Conservation (phyloP, 2,113 vertebrate species). For the Jacana jacana region DNA sequence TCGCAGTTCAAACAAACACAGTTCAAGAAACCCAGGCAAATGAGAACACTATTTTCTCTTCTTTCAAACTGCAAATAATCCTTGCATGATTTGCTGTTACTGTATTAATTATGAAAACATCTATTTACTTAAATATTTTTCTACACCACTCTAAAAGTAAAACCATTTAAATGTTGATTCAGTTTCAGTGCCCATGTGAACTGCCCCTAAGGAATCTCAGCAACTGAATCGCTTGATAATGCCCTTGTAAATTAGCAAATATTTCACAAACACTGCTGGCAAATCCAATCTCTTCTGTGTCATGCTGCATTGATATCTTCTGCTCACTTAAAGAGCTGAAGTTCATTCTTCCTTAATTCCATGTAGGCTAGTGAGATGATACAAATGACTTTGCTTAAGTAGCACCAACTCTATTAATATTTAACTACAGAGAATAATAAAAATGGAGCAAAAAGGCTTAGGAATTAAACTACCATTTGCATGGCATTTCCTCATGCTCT, state of each 20-base stretch:
- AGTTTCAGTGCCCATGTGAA: slow-evolving; percentile 33
- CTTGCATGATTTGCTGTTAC: slow-evolving; percentile 22
- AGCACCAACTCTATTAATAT: slow-evolving; percentile 44
- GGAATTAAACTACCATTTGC: not conserved
- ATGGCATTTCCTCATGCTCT: not conserved
- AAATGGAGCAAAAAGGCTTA: slow-evolving; percentile 12
- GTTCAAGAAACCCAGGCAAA: not conserved
- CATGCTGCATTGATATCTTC: slow-evolving; percentile 28
- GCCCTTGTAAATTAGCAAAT: slow-evolving; percentile 58
- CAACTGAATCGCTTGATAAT: slow-evolving; percentile 46
- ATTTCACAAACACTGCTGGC: slow-evolving; percentile 27
- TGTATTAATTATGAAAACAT: slow-evolving; percentile 64
- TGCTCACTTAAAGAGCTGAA: slow-evolving; percentile 35
- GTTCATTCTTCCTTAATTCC: slow-evolving; percentile 34
- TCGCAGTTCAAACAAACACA: not conserved
- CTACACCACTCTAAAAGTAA: slow-evolving; percentile 51
- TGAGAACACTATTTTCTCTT: not conserved
- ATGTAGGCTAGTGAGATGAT: slow-evolving; percentile 16
- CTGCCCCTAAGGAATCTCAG: slow-evolving; percentile 41
- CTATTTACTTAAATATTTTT: slow-evolving; percentile 38
- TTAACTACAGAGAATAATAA: slow-evolving; percentile 35
- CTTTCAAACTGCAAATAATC: not conserved
- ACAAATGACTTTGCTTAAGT: slow-evolving; percentile 11
- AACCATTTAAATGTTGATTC: slow-evolving; percentile 46
- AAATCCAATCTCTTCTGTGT: slow-evolving; percentile 66